phyloP scores from a whole-genome alignment of 2,113 vertebrate species.

The Ptilonorhynchus violaceus region DNA sequence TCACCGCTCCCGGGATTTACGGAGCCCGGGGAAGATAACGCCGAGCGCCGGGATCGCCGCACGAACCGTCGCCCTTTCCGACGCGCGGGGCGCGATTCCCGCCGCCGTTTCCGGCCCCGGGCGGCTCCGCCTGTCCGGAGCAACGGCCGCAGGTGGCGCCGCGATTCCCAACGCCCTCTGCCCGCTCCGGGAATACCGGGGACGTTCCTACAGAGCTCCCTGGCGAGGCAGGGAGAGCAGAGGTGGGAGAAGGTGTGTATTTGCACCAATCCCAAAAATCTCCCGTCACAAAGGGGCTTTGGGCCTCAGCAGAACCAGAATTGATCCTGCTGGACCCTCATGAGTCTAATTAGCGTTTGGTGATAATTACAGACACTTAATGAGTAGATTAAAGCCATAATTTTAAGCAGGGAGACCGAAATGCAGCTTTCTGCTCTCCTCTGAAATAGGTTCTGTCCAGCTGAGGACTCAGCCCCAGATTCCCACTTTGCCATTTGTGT shows the following conservation, averaged over 20 bases:
- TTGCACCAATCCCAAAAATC: fast-evolving
- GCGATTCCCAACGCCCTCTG: fast-evolving
- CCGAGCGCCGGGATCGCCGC: not conserved
- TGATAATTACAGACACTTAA: not conserved
- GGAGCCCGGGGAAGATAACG: not conserved
- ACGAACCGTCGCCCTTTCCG: fast-evolving
- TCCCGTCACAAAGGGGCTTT: not conserved
- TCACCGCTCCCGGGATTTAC: not conserved
- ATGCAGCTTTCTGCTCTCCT: fast-evolving
- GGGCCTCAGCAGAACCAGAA: not conserved
- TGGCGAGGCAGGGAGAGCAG: not conserved
- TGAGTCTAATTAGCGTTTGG: not conserved
- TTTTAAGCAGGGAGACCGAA: not conserved
- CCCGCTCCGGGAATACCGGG: too few species aligned
- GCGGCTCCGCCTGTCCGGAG: fast-evolving
- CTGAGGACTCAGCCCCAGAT: not conserved
- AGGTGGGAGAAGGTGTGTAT: not conserved
- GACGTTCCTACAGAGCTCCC: not conserved
- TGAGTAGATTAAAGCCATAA: not conserved
- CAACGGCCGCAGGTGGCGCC: not conserved
- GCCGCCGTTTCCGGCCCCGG: fast-evolving
- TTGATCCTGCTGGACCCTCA: fast-evolving
- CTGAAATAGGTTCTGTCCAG: fast-evolving
- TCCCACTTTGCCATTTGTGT: fast-evolving
- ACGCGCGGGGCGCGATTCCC: not conserved